Evolutionary conservation across 2,888 invertebrate genomes (phyloP).

Genomic region (Agriopis aurantiaria): DNA sequence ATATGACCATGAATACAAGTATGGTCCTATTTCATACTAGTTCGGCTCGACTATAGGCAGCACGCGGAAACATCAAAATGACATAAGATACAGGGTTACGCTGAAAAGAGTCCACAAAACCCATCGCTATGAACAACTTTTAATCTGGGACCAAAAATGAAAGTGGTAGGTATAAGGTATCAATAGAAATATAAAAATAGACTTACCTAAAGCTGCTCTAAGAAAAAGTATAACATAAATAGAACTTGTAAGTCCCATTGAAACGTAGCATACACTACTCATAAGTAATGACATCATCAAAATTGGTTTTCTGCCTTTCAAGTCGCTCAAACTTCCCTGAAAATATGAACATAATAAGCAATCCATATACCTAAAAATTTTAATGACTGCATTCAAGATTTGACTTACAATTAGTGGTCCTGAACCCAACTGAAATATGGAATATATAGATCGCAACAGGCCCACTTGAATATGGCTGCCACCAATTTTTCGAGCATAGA

Average conservation of each 20-base stretch:
- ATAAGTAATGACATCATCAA: conserved; percentile 80
- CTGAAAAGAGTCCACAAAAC: too few species aligned
- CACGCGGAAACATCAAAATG: too few species aligned
- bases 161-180: neutral
- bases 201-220: conserved; percentile 86
- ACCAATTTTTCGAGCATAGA: conserved; percentile 85
- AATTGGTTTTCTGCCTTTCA: conserved; percentile 86
- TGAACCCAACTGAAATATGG: conserved; percentile 87
- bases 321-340: conserved; percentile 89
- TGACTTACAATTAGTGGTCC: conserved; percentile 87
- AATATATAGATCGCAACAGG: conserved; percentile 87
- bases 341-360: conserved; percentile 52
- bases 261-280: conserved; percentile 82
- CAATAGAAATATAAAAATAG: neutral
- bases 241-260: conserved; percentile 82
- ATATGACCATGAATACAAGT: too few species aligned
- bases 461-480: conserved; percentile 87
- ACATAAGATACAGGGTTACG: too few species aligned
- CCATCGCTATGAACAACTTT: too few species aligned
- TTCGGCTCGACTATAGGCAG: too few species aligned
- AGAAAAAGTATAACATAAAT: conserved; percentile 80
- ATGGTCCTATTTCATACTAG: too few species aligned
- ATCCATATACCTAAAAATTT: neutral
- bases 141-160: too few species aligned
- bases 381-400: neutral